Evolutionary conservation across 2,888 invertebrate genomes (phyloP), one percentile per base, ranked within the genome.

Genomic region (Agriopis marginaria): DNA sequence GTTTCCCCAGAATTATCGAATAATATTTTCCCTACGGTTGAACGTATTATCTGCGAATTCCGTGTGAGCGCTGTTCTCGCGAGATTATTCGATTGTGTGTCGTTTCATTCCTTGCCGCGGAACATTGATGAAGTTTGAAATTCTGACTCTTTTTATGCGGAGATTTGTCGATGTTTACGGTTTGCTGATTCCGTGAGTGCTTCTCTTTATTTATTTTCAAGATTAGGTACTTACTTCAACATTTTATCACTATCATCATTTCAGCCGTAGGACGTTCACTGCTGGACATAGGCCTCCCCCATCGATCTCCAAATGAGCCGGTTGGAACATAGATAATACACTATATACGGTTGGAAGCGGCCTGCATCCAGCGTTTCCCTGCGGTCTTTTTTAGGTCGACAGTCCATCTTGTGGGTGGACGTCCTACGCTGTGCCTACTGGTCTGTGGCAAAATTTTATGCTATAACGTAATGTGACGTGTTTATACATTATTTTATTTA

Each of bases 1-100:
- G 82, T 85, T 85, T 87, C 82, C 81, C 68, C 81, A 80, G 87
- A 89, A 89, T 89, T 89, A 90, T 90, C 89, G 86, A 88, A 90
- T 89, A 89, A 89, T 89, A 88, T 89, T 89, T 84, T 86, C 83
- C 82, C 82, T 80, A 77, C 85, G 85, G 85, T 87, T 86, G 84
- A 86, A 81, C 85, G 83, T 83, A 87, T 89, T 88, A 89, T 86
- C 89, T 82, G 79, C 77, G 84, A 85, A 85, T 87, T 86, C 84
- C 85, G 78, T 84, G 79, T 81, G 86, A 86, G 83, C 83, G 81
- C 77, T 77, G 76, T 76, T 75, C 80, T 81, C 78, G 70, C 77
- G 75, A 82, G 78, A 82, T 88, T 87, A 87, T 88, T 87, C 85
- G 85, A 86, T 86, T 85, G 81, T 80, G 75, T 82, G 83, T 80